Conservation (phyloP, 2,888 invertebrate genomes). For the Diplolepis rosae region DNA sequence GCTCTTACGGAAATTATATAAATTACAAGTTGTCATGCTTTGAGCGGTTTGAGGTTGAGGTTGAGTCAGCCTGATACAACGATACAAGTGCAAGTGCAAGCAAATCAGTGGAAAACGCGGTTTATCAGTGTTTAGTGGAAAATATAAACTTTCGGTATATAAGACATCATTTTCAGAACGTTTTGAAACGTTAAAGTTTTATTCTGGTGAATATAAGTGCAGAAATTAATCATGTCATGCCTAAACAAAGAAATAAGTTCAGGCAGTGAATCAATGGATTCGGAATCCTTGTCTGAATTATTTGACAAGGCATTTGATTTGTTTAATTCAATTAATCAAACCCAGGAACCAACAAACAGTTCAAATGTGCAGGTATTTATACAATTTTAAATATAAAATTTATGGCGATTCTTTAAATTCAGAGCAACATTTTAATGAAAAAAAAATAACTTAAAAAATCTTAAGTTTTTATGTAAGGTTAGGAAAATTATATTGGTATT, state of each 20-base stretch:
- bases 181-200: neutral
- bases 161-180: neutral
- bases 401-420: too few relatives aligned
- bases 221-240: neutral
- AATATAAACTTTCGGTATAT: neutral
- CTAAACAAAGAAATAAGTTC: neutral
- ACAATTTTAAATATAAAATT: neutral
- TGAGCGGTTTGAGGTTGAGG: too few relatives aligned
- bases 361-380: conserved; percentile 80
- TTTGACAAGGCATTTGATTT: conserved; percentile 83
- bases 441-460: conserved; percentile 20
- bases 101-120: neutral
- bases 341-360: conserved; percentile 82
- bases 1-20: neutral
- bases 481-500: too few relatives aligned
- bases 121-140: neutral
- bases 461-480: too few relatives aligned
- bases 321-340: conserved; percentile 80
- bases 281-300: conserved; percentile 74
- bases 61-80: too few relatives aligned
- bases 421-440: too few relatives aligned
- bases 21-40: neutral
- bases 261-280: neutral
- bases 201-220: neutral
- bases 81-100: too few relatives aligned